These are phyloP conservation scores for Aethes cnicana DNA, from an alignment of 2,888 invertebrate genomes.

Conservation along the genomic window DNA sequence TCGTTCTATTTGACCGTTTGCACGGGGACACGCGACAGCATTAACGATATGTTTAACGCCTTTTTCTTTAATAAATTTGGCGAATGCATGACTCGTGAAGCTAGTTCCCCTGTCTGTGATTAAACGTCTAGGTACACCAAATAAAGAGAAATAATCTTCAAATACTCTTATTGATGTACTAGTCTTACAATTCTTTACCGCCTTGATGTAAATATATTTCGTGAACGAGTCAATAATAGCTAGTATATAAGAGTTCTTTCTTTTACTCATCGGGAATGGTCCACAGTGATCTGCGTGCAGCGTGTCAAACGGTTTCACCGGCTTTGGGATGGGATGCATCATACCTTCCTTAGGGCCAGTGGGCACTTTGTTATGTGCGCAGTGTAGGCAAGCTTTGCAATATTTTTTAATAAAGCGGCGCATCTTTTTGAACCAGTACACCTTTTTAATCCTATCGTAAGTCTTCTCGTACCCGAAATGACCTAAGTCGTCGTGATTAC, in stretches of 20 bases:
- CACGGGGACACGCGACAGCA: background rate
- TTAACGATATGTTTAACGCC: constrained; percentile 18
- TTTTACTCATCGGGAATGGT: constrained; percentile 33
- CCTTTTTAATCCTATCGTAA: constrained; percentile 18
- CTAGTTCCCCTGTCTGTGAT: constrained; percentile 24
- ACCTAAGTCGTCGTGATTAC: constrained; percentile 32
- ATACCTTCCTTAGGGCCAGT: constrained; percentile 22
- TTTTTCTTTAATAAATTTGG: constrained; percentile 6
- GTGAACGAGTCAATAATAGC: constrained; percentile 33
- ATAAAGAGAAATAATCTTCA: constrained; percentile 23
- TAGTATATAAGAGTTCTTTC: constrained; percentile 27
- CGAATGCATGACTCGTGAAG: constrained; percentile 21
- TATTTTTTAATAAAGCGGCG: constrained; percentile 34
- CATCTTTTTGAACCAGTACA: constrained; percentile 36
- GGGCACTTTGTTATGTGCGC: background rate
- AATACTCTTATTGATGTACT: constrained; percentile 31
- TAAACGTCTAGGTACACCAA: constrained; percentile 14
- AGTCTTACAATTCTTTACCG: too few relatives aligned
- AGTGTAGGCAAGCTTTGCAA: constrained; percentile 11
- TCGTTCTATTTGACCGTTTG: constrained; percentile 33
- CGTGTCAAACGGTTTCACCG: constrained; percentile 23
- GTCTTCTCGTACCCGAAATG: constrained; percentile 36
- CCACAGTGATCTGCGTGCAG: constrained; percentile 35
- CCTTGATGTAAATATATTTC: too few relatives aligned
- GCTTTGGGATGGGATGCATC: constrained; percentile 29